These are phyloP conservation scores for Clanis bilineata DNA, from an alignment of 2,888 invertebrate species.

Conservation along the genomic window DNA sequence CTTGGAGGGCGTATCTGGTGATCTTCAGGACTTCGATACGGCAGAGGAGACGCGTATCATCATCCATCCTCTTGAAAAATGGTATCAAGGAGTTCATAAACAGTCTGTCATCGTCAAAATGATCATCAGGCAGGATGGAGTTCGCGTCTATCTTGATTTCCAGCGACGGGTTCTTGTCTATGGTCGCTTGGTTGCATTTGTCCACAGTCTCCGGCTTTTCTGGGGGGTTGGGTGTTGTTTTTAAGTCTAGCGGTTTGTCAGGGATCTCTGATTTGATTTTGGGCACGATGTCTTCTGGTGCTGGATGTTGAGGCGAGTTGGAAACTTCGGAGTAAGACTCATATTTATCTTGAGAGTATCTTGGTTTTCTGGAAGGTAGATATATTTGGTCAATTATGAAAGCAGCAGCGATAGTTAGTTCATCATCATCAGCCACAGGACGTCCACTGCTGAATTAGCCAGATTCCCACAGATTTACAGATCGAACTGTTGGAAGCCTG, in stretches of 20 bases:
- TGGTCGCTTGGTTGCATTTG: conserved; percentile 58
- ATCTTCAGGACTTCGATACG: conserved; percentile 72
- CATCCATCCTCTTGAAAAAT: conserved; percentile 73
- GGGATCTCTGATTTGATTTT: conserved; percentile 56
- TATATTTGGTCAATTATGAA: neutral
- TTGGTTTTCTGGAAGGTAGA: conserved; percentile 58
- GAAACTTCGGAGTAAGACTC: conserved; percentile 73
- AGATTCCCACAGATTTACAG: too few species aligned
- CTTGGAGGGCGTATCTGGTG: conserved; percentile 66
- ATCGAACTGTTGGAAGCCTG: too few species aligned
- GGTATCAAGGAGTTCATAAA: conserved; percentile 75
- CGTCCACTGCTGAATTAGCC: too few species aligned
- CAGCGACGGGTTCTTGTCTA: conserved; percentile 41
- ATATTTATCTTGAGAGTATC: conserved; percentile 72
- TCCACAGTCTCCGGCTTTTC: conserved; percentile 56
- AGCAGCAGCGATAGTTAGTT: too few species aligned
- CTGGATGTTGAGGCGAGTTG: conserved; percentile 67
- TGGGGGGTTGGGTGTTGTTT: conserved; percentile 51
- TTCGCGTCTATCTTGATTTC: conserved; percentile 73
- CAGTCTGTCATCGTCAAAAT: conserved; percentile 70
- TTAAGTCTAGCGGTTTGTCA: conserved; percentile 63
- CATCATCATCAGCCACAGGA: too few species aligned
- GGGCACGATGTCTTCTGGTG: conserved; percentile 58
- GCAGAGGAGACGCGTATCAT: conserved; percentile 67
- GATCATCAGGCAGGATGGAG: conserved; percentile 67